phyloP scores from a whole-genome alignment of 1,140 invertebrate species.

The Doryteuthis pealeii region DNA sequence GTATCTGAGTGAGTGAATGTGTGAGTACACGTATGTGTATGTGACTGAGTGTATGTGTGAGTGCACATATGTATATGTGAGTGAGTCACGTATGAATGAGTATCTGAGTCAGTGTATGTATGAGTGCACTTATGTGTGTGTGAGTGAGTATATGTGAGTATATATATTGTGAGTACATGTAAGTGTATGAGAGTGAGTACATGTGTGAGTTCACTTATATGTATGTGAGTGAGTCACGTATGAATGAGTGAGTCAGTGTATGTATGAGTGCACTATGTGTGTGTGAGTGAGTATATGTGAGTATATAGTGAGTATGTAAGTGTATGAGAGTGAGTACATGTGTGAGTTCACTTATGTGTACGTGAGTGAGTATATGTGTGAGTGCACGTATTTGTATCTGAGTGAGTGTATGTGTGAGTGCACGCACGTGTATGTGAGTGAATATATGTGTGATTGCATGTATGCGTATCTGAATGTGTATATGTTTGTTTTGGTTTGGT shows the following conservation, averaged over 20 bases:
- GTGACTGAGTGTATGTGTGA: too few relatives aligned
- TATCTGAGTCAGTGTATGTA: slow-evolving; percentile 10
- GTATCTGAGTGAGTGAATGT: too few relatives aligned
- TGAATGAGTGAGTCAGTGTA: too few relatives aligned
- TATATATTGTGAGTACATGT: slow-evolving; percentile 8
- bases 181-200: too few relatives aligned
- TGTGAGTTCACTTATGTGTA: neutral
- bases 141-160: slow-evolving; percentile 13
- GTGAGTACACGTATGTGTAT: neutral
- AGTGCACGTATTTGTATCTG: neutral
- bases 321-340: slow-evolving; percentile 11
- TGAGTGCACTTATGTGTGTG: slow-evolving; percentile 2
- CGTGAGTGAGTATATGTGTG: neutral
- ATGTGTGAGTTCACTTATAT: too few relatives aligned
- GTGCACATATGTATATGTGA: neutral
- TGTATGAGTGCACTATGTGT: neutral
- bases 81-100: neutral
- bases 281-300: neutral
- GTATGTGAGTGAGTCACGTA: neutral
- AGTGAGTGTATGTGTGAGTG: neutral
- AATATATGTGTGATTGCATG: neutral
- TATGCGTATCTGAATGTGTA: neutral
- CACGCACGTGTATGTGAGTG: neutral
- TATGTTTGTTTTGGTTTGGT: neutral
- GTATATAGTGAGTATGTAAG: too few relatives aligned